phyloP scores from a whole-genome alignment of 2,113 vertebrate species.

The Eonycteris spelaea region DNA sequence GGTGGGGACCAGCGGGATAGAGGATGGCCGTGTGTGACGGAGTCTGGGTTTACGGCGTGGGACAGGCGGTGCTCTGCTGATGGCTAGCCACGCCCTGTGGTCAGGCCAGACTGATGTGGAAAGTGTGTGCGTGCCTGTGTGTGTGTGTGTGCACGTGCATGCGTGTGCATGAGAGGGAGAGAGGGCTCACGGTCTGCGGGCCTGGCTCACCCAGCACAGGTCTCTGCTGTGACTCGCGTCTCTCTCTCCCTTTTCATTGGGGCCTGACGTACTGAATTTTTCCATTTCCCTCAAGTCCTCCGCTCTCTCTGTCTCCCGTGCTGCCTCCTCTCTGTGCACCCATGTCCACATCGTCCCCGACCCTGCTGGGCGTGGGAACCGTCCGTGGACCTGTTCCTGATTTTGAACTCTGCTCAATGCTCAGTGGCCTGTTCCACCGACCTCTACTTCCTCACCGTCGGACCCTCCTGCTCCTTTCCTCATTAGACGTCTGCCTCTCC shows the following conservation, averaged over 20 bases:
- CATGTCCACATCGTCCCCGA: too few species aligned
- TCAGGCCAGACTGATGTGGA: not conserved
- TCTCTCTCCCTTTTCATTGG: not conserved
- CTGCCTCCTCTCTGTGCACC: not conserved
- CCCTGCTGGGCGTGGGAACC: not conserved
- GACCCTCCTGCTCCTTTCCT: not conserved
- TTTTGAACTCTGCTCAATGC: not conserved
- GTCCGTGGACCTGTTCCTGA: not conserved
- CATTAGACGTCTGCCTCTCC: fast-evolving
- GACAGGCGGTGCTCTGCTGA: not conserved
- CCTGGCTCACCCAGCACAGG: not conserved
- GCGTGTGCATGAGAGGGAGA: too few species aligned
- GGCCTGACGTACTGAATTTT: too few species aligned
- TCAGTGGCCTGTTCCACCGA: fast-evolving
- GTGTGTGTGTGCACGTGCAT: too few species aligned
- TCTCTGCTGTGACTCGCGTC: not conserved
- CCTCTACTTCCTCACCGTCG: fast-evolving
- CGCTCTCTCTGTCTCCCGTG: fast-evolving
- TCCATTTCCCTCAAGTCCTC: not conserved
- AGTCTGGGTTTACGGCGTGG: not conserved
- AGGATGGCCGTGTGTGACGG: not conserved
- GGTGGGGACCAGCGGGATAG: not conserved
- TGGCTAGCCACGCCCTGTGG: not conserved
- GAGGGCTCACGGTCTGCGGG: fast-evolving
- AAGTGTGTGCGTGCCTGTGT: not conserved